Evolutionary conservation across 2,888 invertebrate species (phyloP).

Genomic region (Lacanobia wlatinum): DNA sequence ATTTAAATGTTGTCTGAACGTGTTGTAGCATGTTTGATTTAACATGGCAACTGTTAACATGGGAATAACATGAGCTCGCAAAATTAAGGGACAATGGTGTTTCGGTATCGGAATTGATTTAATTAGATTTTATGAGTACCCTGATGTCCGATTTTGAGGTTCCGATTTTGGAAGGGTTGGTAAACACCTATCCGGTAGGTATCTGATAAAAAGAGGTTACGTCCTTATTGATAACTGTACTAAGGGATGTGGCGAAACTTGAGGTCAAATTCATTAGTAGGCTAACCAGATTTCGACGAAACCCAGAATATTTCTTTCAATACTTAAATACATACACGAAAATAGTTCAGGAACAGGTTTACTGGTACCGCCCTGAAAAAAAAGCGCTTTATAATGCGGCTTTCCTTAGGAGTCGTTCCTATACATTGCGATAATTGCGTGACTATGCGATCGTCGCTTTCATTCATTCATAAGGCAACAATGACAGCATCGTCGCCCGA

Average conservation of each 20-base stretch:
- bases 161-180: neutral
- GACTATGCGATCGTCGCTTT: too few relatives aligned
- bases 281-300: too few relatives aligned
- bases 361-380: too few relatives aligned
- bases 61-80: slow-evolving; percentile 23
- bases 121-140: slow-evolving; percentile 22
- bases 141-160: neutral
- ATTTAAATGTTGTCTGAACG: slow-evolving; percentile 55
- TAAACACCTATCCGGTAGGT: neutral
- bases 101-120: slow-evolving; percentile 38
- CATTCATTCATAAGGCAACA: too few relatives aligned
- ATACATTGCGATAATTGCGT: too few relatives aligned
- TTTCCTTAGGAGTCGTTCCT: too few relatives aligned
- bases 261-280: too few relatives aligned
- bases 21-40: slow-evolving; percentile 60
- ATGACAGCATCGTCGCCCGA: too few relatives aligned
- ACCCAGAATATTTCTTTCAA: neutral
- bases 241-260: neutral
- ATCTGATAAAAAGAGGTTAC: neutral
- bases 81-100: slow-evolving; percentile 25
- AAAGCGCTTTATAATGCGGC: too few relatives aligned
- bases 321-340: too few relatives aligned
- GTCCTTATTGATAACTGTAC: neutral
- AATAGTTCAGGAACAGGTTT: too few relatives aligned
- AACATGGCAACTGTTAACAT: slow-evolving; percentile 42